Evolutionary conservation across 1,140 invertebrate genomes (phyloP), one percentile per base, ranked within the genome.

Genomic region (Pogonognathellus flavescens): DNA sequence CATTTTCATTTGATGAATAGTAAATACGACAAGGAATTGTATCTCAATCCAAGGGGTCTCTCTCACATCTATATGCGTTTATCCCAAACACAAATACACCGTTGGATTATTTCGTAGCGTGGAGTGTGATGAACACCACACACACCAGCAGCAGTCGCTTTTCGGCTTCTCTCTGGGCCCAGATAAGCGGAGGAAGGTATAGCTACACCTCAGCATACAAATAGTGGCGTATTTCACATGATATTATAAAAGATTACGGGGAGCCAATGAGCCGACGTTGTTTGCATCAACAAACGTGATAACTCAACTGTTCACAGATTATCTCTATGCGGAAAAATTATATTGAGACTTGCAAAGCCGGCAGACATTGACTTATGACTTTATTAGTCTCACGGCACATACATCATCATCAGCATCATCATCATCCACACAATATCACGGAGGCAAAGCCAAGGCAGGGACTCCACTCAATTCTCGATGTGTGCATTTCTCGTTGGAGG

Each of bases 321-420:
- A 83, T 83, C 70, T 76, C 70, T 76, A 8, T n/a, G 70, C 70
- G 41, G 70, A 76, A 76, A 76, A 76, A 76, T 76, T 31, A 50
- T 50, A 76, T 76, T 76, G 22, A 76, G 41, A 76, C 31, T 76
- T 49, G 31, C 49, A n/a, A 25, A 50, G 25, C 22, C 59, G 11
- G 55, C 25, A 70, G 85, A 86, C 85, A 83, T 83, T 91, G 72
- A 91, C 90, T 88, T 91, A 91, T 49, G 91, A 90, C 82, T 90
- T 83, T 87, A 88, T 88, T 86, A 85, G 60, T 11, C 86, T 82
- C 62, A 59, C 86, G 86, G 84, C 85, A 86, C 88, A 85, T 87
- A 66, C 88, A 85, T 85, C 18, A 85, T 86, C 80, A 87, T 86
- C 76, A 50, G 82, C 31, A 41, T 41, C 31, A 41, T 41, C 31